These are phyloP conservation scores for Chymomyza caudatula DNA, from an alignment of 2,888 invertebrate genomes.

Conservation along the genomic window DNA sequence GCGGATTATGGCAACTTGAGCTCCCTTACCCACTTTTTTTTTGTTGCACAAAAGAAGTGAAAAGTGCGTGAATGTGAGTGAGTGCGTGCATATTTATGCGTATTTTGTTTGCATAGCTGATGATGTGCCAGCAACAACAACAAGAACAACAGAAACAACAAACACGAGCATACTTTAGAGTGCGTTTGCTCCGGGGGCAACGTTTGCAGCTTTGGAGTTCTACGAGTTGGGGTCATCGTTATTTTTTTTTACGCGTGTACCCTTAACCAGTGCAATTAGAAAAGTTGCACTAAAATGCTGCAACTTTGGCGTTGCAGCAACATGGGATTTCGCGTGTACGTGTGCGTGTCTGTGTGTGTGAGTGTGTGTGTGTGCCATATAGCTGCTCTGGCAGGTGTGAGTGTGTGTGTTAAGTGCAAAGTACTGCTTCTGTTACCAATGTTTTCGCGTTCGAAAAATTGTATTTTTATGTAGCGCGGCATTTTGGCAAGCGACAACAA, in stretches of 20 bases:
- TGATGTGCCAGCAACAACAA: conserved; percentile 58
- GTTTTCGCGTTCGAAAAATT: background rate
- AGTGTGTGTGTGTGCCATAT: conserved; percentile 31
- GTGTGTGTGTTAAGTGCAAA: conserved; percentile 64
- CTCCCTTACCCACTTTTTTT: conserved; percentile 7
- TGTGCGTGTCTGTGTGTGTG: conserved; percentile 10
- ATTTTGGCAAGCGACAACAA: conserved; percentile 35
- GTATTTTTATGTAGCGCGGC: conserved; percentile 43
- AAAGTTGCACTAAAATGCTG: conserved; percentile 57
- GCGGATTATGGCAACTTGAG: background rate
- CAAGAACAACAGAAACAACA: conserved; percentile 32
- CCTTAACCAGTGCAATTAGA: conserved; percentile 52
- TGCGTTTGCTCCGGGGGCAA: conserved; percentile 18
- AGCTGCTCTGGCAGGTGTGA: conserved; percentile 32
- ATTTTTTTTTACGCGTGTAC: background rate
- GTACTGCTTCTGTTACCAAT: conserved; percentile 53
- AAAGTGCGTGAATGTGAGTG: conserved; percentile 36
- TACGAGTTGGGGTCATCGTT: conserved; percentile 11
- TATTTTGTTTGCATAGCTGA: conserved; percentile 73
- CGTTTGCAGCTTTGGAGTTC: background rate
- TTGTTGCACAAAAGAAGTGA: conserved; percentile 47
- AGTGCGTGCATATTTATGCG: conserved; percentile 70
- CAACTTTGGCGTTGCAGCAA: conserved; percentile 32
- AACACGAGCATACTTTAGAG: background rate
- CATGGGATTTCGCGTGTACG: background rate